Evolutionary conservation across 2,888 invertebrate species (phyloP).

Genomic region (Chrysomela aeneicollis): DNA sequence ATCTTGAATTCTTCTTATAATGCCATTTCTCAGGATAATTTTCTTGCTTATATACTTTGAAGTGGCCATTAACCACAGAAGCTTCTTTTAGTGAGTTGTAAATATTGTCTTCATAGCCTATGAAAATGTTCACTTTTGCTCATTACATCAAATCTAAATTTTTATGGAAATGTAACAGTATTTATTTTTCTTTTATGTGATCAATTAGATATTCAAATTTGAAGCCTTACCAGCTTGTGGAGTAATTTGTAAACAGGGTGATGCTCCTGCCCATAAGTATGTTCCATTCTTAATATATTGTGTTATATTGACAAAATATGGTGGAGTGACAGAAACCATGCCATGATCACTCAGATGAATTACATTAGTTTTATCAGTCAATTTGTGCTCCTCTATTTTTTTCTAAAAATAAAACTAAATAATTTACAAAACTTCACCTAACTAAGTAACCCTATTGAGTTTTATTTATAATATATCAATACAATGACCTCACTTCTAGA

Average conservation of each 20-base stretch:
- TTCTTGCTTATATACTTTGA: conserved; percentile 68
- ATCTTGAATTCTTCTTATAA: conserved; percentile 67
- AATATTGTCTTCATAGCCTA: conserved; percentile 63
- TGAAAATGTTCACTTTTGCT: too few species aligned
- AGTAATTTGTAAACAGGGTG: conserved; percentile 68
- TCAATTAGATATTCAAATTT: not conserved
- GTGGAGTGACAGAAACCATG: conserved; percentile 66
- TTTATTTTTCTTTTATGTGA: not conserved
- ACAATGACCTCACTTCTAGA: conserved; percentile 58
- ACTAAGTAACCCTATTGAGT: too few species aligned
- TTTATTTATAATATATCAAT: too few species aligned
- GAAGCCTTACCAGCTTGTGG: conserved; percentile 64
- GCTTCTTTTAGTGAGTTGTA: conserved; percentile 63
- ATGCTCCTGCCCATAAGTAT: conserved; percentile 63
- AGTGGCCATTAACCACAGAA: conserved; percentile 59
- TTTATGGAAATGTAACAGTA: not conserved
- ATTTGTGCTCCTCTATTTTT: conserved; percentile 62
- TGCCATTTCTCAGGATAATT: conserved; percentile 70
- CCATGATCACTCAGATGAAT: conserved; percentile 80
- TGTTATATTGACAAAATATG: conserved; percentile 66
- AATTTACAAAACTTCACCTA: too few species aligned
- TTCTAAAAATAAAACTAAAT: conserved; percentile 48
- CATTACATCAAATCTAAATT: too few species aligned
- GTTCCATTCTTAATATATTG: conserved; percentile 62
- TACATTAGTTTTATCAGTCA: conserved; percentile 68